Base-by-base conservation (phyloP, 2,113 vertebrate genomes). In the Henicopernis longicauda region DNA sequence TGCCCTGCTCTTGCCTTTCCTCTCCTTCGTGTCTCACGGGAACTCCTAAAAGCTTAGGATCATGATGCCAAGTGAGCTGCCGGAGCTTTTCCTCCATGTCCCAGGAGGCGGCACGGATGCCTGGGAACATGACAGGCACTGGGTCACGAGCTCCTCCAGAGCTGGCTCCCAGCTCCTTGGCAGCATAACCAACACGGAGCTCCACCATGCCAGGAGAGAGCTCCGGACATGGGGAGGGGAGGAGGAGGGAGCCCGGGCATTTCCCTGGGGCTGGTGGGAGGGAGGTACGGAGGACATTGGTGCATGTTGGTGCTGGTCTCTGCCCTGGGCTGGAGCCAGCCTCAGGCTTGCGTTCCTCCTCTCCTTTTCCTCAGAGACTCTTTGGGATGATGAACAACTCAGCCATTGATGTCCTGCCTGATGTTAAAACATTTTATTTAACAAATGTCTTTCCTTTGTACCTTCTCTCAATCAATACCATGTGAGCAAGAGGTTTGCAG, bases 381-480 rank as follows among this genome's bases (percentile, higher is more conserved):
- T 84, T 90, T 81, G 71, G 38, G 58, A 84, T 92, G 77, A 93
- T 58, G 69, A 94, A 85, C 55, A 78, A 45, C 71, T 72, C 13
- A 2, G 29, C 18, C 50, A 72, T 11, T 32, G 52, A 93, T 65
- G 31, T 62, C 67, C 45, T 7, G 16, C n/a, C 73, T 83, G 67
- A 81, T 42, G 63, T 44, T 59, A 73, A 84, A 87, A 65, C 69
- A 44, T 96, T 94, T 96, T 70, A 92, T 94, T 89, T 95, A 77
- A 78, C 76, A 32, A 62, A 92, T 49, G 66, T 65, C 71, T 94
- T 88, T 90, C 86, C 94, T 93, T 76, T 89, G 55, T 80, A 72
- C 49, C 19, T 57, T 67, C 42, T 73, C 27, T 47, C 69, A 52
- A 34, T 96, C 74, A 61, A 89, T 84, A 90, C 12, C 69, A 44